Percentiles rank a stretch among this genome's conserved stretches.
These are phyloP conservation scores for Beroe forskalii DNA, from an alignment of 37 sponge, comb jelly and placozoan species.

Conservation along the genomic window DNA sequence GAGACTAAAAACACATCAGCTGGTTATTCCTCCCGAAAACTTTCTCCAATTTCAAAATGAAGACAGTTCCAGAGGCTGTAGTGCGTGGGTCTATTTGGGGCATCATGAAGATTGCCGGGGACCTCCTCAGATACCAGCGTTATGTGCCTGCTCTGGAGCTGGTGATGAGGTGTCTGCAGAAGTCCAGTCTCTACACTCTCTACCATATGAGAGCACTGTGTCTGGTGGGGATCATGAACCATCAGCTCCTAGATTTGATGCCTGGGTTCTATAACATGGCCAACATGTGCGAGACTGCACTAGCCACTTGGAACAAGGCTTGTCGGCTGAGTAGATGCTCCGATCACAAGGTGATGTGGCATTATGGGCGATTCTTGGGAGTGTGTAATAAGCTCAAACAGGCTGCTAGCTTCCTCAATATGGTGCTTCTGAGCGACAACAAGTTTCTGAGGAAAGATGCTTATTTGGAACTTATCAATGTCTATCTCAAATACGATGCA, in stretches of 20 bases:
- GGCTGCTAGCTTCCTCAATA: not conserved
- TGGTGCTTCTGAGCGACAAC: not conserved
- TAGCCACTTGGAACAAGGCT: not conserved
- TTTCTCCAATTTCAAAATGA: conserved; percentile 43
- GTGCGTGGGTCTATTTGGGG: conserved; percentile 1
- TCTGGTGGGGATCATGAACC: conserved; percentile 22
- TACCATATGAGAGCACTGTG: not conserved
- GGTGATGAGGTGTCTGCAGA: not conserved
- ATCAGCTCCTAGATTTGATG: not conserved
- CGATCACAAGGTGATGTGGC: not conserved
- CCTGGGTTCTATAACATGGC: not conserved
- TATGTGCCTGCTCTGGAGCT: not conserved
- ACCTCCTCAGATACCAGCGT: not conserved
- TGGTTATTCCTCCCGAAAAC: not conserved
- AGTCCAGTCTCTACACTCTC: not conserved
- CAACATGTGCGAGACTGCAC: conserved; percentile 1
- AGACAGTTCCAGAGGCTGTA: not conserved
- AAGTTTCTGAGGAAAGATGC: not conserved
- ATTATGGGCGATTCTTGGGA: not conserved
- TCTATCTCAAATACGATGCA: conserved; percentile 12
- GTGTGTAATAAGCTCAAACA: not conserved
- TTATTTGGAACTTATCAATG: not conserved
- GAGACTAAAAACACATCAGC: no score
- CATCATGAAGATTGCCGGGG: conserved; percentile 13
- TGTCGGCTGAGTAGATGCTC: not conserved